Conservation (phyloP, 2,888 invertebrate species). For the Andrena praecox region DNA sequence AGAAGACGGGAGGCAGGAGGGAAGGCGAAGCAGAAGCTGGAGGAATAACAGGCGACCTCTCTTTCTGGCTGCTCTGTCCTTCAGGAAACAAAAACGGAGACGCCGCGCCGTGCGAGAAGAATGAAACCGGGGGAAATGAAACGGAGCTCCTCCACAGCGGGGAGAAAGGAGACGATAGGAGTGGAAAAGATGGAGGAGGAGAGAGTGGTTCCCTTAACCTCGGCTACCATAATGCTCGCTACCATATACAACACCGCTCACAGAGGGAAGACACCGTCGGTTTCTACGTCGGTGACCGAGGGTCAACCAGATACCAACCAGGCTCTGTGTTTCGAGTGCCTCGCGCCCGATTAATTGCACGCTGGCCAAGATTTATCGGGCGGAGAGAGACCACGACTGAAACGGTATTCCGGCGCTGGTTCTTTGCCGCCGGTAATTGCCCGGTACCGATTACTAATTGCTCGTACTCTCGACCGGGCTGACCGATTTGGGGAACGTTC, state of each 20-base stretch:
- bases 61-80: constrained; percentile 39
- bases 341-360: constrained; percentile 82
- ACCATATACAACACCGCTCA: constrained; percentile 65
- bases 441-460: constrained; percentile 78
- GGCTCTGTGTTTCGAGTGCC: constrained; percentile 74
- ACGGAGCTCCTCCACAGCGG: constrained; percentile 14
- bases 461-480: constrained; percentile 50
- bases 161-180: neutral
- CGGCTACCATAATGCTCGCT: constrained; percentile 65
- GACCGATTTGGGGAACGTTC: constrained; percentile 64
- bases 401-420: constrained; percentile 74
- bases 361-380: constrained; percentile 80
- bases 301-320: constrained; percentile 80
- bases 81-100: constrained; percentile 53
- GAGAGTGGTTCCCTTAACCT: constrained; percentile 51
- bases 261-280: constrained; percentile 69
- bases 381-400: constrained; percentile 68
- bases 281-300: constrained; percentile 74
- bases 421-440: constrained; percentile 74
- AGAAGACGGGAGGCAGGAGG: constrained; percentile 3
- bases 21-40: constrained; percentile 5
- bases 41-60: constrained; percentile 37
- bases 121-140: constrained; percentile 46
- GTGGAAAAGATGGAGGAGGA: constrained; percentile 10
- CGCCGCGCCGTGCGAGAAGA: constrained; percentile 36